Base-by-base conservation (phyloP, 2,113 vertebrate species). In the Indicator indicator region DNA sequence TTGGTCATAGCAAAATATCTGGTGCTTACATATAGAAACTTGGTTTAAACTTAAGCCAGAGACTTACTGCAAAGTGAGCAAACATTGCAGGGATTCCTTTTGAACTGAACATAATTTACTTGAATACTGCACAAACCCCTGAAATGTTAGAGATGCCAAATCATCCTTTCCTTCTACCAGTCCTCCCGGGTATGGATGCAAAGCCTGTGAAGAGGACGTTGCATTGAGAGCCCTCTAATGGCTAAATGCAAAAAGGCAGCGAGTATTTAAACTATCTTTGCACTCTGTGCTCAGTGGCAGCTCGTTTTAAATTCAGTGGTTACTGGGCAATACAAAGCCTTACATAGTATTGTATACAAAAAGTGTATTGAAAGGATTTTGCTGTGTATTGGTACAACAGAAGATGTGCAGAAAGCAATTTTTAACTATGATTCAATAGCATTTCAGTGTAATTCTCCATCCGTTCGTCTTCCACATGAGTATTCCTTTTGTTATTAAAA, bases 141-240 rank as follows among this genome's bases (percentile, higher is more conserved):
- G 14, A 72, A 86, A 67, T 32, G 9, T 21, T 21, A 54, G 59
- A 55, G 60, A 21, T 67, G 9, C 17, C 12, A 56, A 56, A 63
- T 36, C 20, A 20, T n/a, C 19, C 59, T 46, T 76, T 12, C 16
- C 16, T 78, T 74, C 17, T 28, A 32, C 30, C 16, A 20, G 1
- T 50, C 24, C 21, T 32, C 19, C 24, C 0, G 1, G 30, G 12
- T 60, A 67, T 15, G 33, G 26, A 28, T 36, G 15, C 2, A 1
- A 55, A 62, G 5, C 3, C 42, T 19, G n/a, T 42, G 52, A 71
- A 72, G n/a, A 77, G 20, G 26, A n/a, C 27, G 2, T 33, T 88
- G 48, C 30, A 16, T 78, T 55, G 20, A 44, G 48, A 44, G 48
- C 26, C 40, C 62, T 83, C 55, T 73, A 24, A 50, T 15, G 10